Conservation (phyloP, 2,888 invertebrate genomes). For the Pristionchus arcanus region DNA sequence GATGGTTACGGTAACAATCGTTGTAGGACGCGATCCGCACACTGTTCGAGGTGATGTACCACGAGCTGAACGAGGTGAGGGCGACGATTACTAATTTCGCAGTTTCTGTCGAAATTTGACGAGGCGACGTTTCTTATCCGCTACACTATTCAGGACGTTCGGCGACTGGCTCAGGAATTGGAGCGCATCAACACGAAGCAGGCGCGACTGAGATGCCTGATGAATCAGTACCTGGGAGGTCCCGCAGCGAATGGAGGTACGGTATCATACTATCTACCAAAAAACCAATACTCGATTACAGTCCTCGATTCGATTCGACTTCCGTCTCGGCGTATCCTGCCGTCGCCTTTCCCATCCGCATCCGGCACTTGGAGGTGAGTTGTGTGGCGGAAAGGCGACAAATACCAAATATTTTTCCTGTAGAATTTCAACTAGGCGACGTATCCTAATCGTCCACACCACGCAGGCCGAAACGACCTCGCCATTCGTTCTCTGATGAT, state of each 20-base stretch:
- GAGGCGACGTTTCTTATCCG: not conserved
- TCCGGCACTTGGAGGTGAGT: slow-evolving; percentile 21
- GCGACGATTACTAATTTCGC: not conserved
- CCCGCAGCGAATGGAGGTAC: slow-evolving; percentile 54
- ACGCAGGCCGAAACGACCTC: slow-evolving; percentile 52
- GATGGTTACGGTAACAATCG: not conserved
- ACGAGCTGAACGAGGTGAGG: slow-evolving; percentile 51
- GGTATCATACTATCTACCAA: not conserved
- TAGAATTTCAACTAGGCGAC: not conserved
- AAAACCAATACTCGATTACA: not conserved
- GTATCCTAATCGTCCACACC: not conserved
- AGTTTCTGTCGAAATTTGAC: not conserved
- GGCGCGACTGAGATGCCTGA: slow-evolving; percentile 1
- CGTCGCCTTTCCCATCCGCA: not conserved
- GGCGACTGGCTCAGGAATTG: slow-evolving; percentile 15
- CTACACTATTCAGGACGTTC: slow-evolving; percentile 20
- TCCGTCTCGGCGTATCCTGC: slow-evolving; percentile 22
- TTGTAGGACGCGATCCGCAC: slow-evolving; percentile 48
- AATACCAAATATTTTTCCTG: not conserved
- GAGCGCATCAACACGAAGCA: slow-evolving; percentile 48
- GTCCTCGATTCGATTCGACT: not conserved
- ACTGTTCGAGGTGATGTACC: slow-evolving; percentile 53
- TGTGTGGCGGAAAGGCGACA: not conserved
- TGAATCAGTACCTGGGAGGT: slow-evolving; percentile 51
- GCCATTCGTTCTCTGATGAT: slow-evolving; percentile 38